A percentile compares a stretch with the other conserved stretches of the same genome.
These are phyloP conservation scores for Apostichopus parvimensis DNA, from an alignment of 35 echinoderm and acorn worm species.

Conservation along the genomic window DNA sequence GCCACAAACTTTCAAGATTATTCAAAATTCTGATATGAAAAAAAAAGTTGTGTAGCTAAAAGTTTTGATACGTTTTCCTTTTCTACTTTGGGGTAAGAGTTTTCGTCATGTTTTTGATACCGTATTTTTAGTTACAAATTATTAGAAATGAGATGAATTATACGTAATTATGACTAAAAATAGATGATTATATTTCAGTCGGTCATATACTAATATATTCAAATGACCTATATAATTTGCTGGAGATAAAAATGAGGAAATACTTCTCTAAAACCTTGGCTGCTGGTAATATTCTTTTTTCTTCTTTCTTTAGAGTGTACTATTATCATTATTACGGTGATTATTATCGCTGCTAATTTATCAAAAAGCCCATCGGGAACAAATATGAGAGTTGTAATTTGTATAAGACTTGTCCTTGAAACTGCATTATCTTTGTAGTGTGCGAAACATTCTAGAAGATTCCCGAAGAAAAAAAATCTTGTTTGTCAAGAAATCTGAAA, in stretches of 20 bases:
- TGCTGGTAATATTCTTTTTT: neutral
- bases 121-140: too few species aligned
- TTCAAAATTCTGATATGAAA: neutral
- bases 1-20: neutral
- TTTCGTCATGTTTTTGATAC: too few species aligned
- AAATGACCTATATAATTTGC: too few species aligned
- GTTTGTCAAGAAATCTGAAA: too few species aligned
- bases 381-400: constrained; percentile 12
- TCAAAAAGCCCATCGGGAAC: neutral
- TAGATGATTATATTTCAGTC: too few species aligned
- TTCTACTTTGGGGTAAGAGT: neutral
- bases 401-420: constrained; percentile 14
- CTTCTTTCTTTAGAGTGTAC: neutral
- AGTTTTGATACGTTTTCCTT: neutral
- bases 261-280: neutral
- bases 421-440: neutral
- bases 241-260: too few species aligned
- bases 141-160: too few species aligned
- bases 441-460: constrained; percentile 5
- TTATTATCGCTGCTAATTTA: constrained; percentile 28
- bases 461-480: neutral
- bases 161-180: too few species aligned
- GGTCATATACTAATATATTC: too few species aligned
- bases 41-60: neutral
- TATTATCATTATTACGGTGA: neutral